Conservation (phyloP, 2,888 invertebrate genomes). For the Lobophora halterata region DNA sequence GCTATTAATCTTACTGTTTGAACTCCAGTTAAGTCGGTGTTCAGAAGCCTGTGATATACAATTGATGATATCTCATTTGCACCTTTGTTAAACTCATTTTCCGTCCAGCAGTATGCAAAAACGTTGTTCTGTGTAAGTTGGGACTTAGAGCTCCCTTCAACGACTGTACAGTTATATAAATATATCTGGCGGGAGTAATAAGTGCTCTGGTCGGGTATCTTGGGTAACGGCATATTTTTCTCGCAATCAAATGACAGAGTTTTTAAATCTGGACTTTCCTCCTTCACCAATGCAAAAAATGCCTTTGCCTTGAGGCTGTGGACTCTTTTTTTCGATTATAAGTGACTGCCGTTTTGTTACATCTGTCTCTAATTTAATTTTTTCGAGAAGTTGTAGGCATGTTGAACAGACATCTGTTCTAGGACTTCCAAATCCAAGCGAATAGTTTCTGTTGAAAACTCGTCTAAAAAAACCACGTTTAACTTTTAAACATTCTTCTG, state of each 20-base stretch:
- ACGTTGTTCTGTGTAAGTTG: neutral
- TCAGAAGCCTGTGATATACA: conserved; percentile 18
- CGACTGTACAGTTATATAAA: conserved; percentile 1
- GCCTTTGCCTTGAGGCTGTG: conserved; percentile 32
- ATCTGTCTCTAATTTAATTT: neutral
- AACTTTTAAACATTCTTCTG: conserved; percentile 20
- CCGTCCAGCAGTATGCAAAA: conserved; percentile 1
- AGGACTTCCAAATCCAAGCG: conserved; percentile 1
- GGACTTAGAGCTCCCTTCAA: neutral
- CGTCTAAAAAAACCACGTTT: conserved; percentile 21
- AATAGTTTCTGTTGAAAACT: conserved; percentile 13
- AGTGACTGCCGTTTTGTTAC: neutral
- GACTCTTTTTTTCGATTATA: conserved; percentile 31
- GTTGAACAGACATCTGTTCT: conserved; percentile 3
- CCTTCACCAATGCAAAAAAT: conserved; percentile 32
- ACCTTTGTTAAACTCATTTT: conserved; percentile 13
- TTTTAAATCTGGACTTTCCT: conserved; percentile 23
- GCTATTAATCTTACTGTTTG: conserved; percentile 2
- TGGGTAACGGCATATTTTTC: neutral
- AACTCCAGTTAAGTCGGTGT: conserved; percentile 6
- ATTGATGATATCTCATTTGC: conserved; percentile 29
- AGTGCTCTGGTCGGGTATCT: neutral
- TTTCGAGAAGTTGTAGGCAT: neutral
- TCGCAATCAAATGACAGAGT: conserved; percentile 1
- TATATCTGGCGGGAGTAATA: neutral